phyloP scores from a whole-genome alignment of 2,888 invertebrate genomes.

The Actias luna region DNA sequence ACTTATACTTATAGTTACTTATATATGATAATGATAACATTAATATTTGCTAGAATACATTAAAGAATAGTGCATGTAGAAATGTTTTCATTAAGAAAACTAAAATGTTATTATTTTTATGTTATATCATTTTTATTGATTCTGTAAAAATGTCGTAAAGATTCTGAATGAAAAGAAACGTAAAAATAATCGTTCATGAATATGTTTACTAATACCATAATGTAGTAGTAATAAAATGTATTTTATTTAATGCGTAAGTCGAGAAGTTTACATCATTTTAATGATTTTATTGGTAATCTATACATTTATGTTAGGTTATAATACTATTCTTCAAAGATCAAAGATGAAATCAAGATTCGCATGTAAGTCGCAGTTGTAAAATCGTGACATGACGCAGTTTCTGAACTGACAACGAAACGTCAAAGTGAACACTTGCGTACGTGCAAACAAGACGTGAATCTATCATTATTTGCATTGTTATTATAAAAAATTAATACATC shows the following conservation, averaged over 20 bases:
- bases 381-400: conserved; percentile 30
- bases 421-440: conserved; percentile 48
- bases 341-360: background rate
- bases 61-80: no score
- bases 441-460: conserved; percentile 53
- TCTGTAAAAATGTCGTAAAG: background rate
- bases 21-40: no score
- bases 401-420: conserved; percentile 40
- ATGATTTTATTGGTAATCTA: background rate
- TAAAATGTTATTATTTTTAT: background rate
- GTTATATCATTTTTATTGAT: background rate
- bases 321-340: background rate
- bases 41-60: no score
- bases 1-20: no score
- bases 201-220: background rate
- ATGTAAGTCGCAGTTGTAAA: background rate
- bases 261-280: background rate
- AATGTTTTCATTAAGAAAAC: no score
- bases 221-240: background rate
- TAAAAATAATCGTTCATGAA: conserved; percentile 19
- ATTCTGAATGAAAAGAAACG: conserved; percentile 14
- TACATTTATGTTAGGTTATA: background rate
- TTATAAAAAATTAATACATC: conserved; percentile 34
- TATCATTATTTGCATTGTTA: conserved; percentile 34
- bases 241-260: no score